Evolutionary conservation across 64 coral and sea anemone species (phyloP), one percentile per base, ranked within the genome.

Genomic region (Acropora yongei): DNA sequence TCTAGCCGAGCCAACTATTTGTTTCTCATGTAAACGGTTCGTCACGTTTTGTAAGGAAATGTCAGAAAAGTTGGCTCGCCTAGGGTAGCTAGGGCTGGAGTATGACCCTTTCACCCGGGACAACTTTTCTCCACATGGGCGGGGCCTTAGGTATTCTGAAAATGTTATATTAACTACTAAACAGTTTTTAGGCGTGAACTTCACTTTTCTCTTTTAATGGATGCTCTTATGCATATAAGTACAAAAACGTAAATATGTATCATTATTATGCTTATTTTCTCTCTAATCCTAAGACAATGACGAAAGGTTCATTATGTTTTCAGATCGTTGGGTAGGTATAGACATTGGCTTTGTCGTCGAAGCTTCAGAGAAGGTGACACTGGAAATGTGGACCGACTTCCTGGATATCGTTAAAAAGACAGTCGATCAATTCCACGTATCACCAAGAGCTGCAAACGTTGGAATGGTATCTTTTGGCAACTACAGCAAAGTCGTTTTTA

Each of bases 281-380:
- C 63, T n/a, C 3, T 63, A 11, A 1, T 86, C 14, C 39, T 42
- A 30, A 30, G 30, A 30, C 30, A 30, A 30, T 30, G 30, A 30
- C 30, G 30, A 30, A 30, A 30, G 30, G 30, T 30, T 30, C 30
- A 30, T 30, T 30, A 79, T 45, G 57, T 80, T 76, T 50, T n/a
- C 9, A 97, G 95, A 67, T 83, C 92, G 92, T 47, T 93, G 92
- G 58, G 75, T 66, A 30, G 92, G 83, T 78, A 47, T 92, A 44
- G 95, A 97, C 57, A 65, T 97, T 41, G 95, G 80, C 5, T 88
- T 97, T 84, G 85, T 97, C 42, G 82, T 97, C n/a, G 95, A 97
- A 30, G 86, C 86, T 14, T 97, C 95, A 53, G 80, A 86, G 44
- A 66, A 80, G 11, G 88, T 97, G 9, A 68, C 72, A 51, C 84